Base-by-base conservation (phyloP, 2,888 invertebrate species). In the Catotricha subobsoleta region DNA sequence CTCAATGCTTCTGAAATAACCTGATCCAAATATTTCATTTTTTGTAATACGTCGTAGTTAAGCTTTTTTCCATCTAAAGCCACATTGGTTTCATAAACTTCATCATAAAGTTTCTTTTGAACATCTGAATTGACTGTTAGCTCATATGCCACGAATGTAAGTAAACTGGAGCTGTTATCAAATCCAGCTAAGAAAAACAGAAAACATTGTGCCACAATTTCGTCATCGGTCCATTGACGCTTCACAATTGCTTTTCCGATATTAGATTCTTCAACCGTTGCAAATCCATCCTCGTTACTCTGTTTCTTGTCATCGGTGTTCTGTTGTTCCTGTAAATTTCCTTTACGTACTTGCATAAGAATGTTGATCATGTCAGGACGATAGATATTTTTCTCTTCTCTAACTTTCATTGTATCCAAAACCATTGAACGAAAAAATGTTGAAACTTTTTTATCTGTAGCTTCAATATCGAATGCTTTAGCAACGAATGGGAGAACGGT, bases 11-110 rank as follows among this genome's bases (percentile, higher is more conserved):
- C 71, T 49, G 70, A 68, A 0, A 73, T 52, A 1, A 74, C 69
- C 71, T 71, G 71, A 43, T 74, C 74, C 60, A 75, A 52, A 44
- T 74, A 75, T 18, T 63, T 62, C 69, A 75, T 66, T 23, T 59
- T 61, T 43, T 66, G 60, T 1, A 75, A 54, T 1, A 60, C 58
- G 21, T 67, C 68, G 46, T 71, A 74, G 35, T 60, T 64, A 1
- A 72, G 53, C 13, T 59, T 60, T 4, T 61, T 64, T 0, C 57
- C 55, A 18, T 57, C 56, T 5, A 47, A 20, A 30, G 57, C 60
- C 1, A 44, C 47, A 2, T 64, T 51, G 12, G 57, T 52, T n/a
- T 65, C 61, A 33, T 55, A 63, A 23, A 72, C 66, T 54, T 72
- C 71, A 10, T 58, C 44, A 1, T 56, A 55, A 3, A 72, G 52